phyloP scores from a whole-genome alignment of 2,888 invertebrate species.

The Pandemis corylana region DNA sequence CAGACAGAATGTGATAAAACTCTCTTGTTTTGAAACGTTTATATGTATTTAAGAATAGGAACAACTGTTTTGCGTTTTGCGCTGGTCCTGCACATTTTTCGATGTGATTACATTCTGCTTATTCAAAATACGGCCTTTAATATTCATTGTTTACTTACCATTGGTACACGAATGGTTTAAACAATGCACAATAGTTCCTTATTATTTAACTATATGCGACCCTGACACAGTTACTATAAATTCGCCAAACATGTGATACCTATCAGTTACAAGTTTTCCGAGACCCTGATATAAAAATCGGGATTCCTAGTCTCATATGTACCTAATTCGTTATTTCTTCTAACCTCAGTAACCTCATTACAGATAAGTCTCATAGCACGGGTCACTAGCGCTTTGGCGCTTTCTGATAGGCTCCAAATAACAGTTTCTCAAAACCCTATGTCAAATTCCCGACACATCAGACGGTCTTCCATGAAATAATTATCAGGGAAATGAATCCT shows the following conservation, averaged over 20 bases:
- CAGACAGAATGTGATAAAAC: too few species aligned
- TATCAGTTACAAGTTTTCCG: slow-evolving; percentile 10
- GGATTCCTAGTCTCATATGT: neutral
- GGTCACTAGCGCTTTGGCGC: neutral
- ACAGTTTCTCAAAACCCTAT: too few species aligned
- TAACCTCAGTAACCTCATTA: neutral
- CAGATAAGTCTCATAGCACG: neutral
- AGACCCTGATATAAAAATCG: neutral
- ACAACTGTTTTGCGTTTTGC: neutral
- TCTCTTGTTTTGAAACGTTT: too few species aligned
- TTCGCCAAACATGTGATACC: slow-evolving; percentile 29
- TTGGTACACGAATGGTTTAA: neutral
- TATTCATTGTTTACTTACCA: neutral
- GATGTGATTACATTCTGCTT: slow-evolving; percentile 4
- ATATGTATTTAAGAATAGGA: too few species aligned
- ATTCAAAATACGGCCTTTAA: slow-evolving; percentile 4
- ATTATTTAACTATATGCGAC: slow-evolving; percentile 28
- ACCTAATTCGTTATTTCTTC: neutral
- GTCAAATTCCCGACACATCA: too few species aligned
- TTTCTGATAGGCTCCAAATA: neutral
- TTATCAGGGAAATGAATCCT: too few species aligned
- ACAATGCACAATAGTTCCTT: slow-evolving; percentile 9
- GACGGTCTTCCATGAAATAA: neutral
- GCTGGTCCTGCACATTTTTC: neutral
- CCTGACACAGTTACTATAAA: slow-evolving; percentile 41